Conservation (phyloP, 2,888 invertebrate genomes). For the Dorcus parallelipipedus region DNA sequence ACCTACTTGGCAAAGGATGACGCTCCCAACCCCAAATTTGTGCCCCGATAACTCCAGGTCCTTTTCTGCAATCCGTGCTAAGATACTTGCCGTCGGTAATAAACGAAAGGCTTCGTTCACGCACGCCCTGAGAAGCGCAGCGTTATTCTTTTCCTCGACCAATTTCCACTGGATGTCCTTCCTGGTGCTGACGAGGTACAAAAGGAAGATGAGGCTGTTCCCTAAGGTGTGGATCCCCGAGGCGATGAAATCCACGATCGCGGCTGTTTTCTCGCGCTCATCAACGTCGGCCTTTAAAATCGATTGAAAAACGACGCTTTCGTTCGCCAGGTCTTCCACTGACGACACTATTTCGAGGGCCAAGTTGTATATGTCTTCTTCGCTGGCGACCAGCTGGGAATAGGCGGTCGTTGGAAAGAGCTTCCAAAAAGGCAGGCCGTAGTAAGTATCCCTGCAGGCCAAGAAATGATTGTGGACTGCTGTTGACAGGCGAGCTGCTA, state of each 20-base stretch:
- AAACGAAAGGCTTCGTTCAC: conserved; percentile 72
- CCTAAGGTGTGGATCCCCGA: conserved; percentile 87
- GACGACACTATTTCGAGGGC: conserved; percentile 75
- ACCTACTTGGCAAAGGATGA: conserved; percentile 77
- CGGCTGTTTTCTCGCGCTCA: conserved; percentile 77
- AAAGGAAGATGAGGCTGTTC: conserved; percentile 74
- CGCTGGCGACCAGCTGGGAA: conserved; percentile 65
- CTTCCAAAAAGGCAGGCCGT: conserved; percentile 81
- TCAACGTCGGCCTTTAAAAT: conserved; percentile 72
- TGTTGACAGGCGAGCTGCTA: conserved; percentile 62
- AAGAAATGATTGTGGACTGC: conserved; percentile 76
- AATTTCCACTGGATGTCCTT: conserved; percentile 65
- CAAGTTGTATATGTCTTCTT: conserved; percentile 73
- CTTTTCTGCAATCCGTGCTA: conserved; percentile 72
- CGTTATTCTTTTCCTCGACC: conserved; percentile 47
- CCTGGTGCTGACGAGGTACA: conserved; percentile 70
- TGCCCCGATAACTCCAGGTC: conserved; percentile 67
- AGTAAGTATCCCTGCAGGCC: conserved; percentile 77
- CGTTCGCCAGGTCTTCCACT: conserved; percentile 57
- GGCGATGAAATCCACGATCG: conserved; percentile 81
- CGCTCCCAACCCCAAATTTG: conserved; percentile 69
- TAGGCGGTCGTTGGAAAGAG: conserved; percentile 71
- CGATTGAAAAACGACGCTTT: conserved; percentile 69
- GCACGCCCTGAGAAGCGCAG: conserved; percentile 58
- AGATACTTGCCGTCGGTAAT: conserved; percentile 73